Evolutionary conservation across 2,888 invertebrate genomes (phyloP).

Genomic region (Hirtodrosophila cameraria): DNA sequence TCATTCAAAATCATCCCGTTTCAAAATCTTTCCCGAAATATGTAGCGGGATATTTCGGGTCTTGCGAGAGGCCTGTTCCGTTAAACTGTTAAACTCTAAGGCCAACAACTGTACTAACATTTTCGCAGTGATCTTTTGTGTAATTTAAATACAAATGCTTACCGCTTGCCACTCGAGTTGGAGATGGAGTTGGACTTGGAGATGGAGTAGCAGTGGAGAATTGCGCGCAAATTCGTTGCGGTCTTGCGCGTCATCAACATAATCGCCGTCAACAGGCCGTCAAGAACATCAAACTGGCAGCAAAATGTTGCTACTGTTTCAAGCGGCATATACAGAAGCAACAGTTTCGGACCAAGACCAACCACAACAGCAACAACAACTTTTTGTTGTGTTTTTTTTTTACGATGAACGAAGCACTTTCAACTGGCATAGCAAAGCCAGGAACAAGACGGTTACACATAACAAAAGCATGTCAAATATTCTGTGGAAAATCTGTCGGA

Average conservation of each 20-base stretch:
- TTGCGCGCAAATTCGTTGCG: constrained; percentile 79
- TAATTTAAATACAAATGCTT: constrained; percentile 54
- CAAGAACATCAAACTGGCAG: constrained; percentile 78
- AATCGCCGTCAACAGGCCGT: constrained; percentile 79
- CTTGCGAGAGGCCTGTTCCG: too few relatives aligned
- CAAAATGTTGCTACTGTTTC: constrained; percentile 76
- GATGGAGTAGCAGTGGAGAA: constrained; percentile 58
- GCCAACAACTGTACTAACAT: constrained; percentile 31
- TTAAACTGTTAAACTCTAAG: too few relatives aligned
- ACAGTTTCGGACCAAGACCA: constrained; percentile 18
- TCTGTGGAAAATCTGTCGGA: constrained; percentile 45
- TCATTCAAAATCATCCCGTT: too few relatives aligned
- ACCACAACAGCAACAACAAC: constrained; percentile 36
- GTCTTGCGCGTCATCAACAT: constrained; percentile 75
- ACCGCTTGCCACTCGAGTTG: constrained; percentile 57
- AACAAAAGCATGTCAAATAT: constrained; percentile 71
- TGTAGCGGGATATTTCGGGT: too few relatives aligned
- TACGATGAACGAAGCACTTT: constrained; percentile 67
- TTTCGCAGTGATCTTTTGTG: constrained; percentile 29
- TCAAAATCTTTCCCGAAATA: too few relatives aligned
- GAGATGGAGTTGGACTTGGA: constrained; percentile 46
- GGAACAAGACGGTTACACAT: constrained; percentile 31
- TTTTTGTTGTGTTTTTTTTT: too few relatives aligned
- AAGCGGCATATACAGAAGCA: constrained; percentile 38
- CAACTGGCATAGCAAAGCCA: constrained; percentile 46